These are phyloP conservation scores for Drosophila limbata DNA, from an alignment of 2,888 invertebrate species.

Conservation along the genomic window DNA sequence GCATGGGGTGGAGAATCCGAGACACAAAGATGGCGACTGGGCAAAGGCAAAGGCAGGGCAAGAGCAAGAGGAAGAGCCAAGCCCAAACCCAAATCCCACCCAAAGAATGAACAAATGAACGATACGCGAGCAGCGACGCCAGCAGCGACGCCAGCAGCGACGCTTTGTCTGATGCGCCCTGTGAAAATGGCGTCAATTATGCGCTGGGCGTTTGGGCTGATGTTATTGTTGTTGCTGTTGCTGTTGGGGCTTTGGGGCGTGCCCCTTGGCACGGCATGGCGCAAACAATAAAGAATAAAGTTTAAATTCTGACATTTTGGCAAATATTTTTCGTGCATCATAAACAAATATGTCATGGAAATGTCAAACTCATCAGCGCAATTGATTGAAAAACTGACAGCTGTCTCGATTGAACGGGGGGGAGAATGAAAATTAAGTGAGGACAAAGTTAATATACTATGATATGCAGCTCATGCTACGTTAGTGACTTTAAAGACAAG, in stretches of 20 bases:
- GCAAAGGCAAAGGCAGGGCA: slow-evolving; percentile 26
- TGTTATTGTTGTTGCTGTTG: slow-evolving; percentile 12
- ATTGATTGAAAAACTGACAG: slow-evolving; percentile 78
- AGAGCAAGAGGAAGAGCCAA: not conserved
- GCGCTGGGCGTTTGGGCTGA: slow-evolving; percentile 35
- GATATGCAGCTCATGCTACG: slow-evolving; percentile 3
- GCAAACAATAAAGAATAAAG: slow-evolving; percentile 67
- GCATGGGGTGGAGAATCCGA: slow-evolving; percentile 12
- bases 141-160: slow-evolving; percentile 15
- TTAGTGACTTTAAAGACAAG: not conserved
- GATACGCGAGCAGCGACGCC: not conserved
- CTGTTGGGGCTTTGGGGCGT: slow-evolving; percentile 54
- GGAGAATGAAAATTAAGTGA: not conserved
- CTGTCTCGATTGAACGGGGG: slow-evolving; percentile 11
- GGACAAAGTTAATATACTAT: slow-evolving; percentile 5
- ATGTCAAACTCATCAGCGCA: slow-evolving; percentile 77
- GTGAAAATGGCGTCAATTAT: slow-evolving; percentile 76
- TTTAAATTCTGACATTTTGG: slow-evolving; percentile 81
- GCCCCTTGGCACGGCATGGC: slow-evolving; percentile 72
- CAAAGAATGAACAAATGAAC: slow-evolving; percentile 39
- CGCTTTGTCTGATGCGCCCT: slow-evolving; percentile 37
- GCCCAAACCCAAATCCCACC: slow-evolving; percentile 49
- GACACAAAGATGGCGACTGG: slow-evolving; percentile 69
- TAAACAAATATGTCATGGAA: slow-evolving; percentile 79
- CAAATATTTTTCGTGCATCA: slow-evolving; percentile 76